Conservation (phyloP, 2,797 vertebrate species). For the Hydrophis major region DNA sequence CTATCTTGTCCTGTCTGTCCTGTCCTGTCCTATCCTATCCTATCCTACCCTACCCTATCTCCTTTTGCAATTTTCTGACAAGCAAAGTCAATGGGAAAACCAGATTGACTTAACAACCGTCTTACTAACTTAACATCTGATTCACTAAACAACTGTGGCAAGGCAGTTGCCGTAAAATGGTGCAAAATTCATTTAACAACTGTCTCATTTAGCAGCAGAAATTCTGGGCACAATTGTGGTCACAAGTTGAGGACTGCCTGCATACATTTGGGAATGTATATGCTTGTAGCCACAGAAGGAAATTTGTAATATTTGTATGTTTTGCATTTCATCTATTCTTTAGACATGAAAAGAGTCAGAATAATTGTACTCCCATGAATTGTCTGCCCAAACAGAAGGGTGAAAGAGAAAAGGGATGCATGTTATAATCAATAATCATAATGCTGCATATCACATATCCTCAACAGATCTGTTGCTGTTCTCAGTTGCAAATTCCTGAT, state of each 20-base stretch:
- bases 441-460: background rate
- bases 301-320: too few relatives aligned
- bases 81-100: too few relatives aligned
- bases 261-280: background rate
- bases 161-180: background rate
- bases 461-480: background rate
- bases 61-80: too few relatives aligned
- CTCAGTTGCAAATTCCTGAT: background rate
- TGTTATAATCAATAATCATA: background rate
- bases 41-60: too few relatives aligned
- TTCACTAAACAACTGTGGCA: too few relatives aligned
- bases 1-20: too few relatives aligned
- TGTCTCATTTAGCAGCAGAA: background rate
- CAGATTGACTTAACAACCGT: too few relatives aligned
- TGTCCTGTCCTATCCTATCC: too few relatives aligned
- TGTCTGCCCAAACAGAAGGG: background rate
- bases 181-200: background rate
- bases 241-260: background rate
- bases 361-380: background rate
- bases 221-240: background rate
- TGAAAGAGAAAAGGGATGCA: background rate
- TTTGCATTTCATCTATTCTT: background rate
- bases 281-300: background rate
- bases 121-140: background rate
- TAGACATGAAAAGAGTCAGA: background rate